Conservation (phyloP, 2,888 invertebrate species). For the Epirrhoe tristata region DNA sequence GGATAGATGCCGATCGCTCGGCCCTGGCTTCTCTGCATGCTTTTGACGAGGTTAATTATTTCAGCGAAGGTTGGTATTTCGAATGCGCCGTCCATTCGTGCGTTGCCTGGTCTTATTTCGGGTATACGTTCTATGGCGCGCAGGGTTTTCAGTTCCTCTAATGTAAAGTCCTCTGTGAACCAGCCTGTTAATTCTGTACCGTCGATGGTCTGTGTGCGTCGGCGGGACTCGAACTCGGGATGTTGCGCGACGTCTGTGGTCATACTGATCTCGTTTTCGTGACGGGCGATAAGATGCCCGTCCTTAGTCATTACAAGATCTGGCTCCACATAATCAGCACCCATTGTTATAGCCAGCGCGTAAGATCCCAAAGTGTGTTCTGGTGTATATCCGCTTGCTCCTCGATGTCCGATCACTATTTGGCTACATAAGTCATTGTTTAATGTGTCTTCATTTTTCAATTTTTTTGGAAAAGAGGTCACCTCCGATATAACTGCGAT, state of each 20-base stretch:
- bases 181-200: constrained; percentile 64
- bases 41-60: constrained; percentile 72
- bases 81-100: constrained; percentile 67
- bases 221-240: constrained; percentile 66
- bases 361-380: constrained; percentile 79
- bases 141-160: constrained; percentile 73
- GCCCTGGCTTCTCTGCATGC: constrained; percentile 65
- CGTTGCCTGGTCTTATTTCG: constrained; percentile 68
- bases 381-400: constrained; percentile 56
- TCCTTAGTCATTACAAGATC: constrained; percentile 78
- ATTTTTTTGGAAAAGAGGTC: neutral
- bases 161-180: constrained; percentile 79
- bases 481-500: constrained; percentile 14
- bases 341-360: constrained; percentile 74
- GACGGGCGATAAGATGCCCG: constrained; percentile 67
- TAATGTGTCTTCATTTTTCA: constrained; percentile 4
- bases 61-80: constrained; percentile 72
- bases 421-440: constrained; percentile 42
- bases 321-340: constrained; percentile 77
- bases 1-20: constrained; percentile 74
- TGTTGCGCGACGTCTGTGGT: constrained; percentile 67
- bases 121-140: constrained; percentile 69
- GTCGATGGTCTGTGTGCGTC: constrained; percentile 64
- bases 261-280: constrained; percentile 71
- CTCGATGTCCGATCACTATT: constrained; percentile 42